Conservation (phyloP, 2,113 vertebrate species). For the Bettongia penicillata region DNA sequence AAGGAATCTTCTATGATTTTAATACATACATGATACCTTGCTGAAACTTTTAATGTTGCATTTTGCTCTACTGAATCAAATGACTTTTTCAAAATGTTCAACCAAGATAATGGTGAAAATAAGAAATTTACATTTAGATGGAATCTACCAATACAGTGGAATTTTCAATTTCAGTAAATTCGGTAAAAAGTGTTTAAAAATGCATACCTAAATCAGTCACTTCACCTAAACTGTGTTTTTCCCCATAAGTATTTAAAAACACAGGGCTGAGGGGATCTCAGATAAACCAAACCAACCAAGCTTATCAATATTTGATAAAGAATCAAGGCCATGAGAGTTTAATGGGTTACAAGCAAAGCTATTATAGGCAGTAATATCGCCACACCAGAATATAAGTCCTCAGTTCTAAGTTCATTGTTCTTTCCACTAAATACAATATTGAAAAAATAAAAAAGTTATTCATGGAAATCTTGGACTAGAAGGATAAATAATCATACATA, state of each 20-base stretch:
- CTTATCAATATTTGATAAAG: not conserved
- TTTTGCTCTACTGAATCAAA: not conserved
- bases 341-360: not conserved
- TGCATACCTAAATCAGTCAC: not conserved
- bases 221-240: not conserved
- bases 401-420: not conserved
- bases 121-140: not conserved
- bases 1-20: not conserved
- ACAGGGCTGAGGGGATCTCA: not conserved
- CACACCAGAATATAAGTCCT: slow-evolving; percentile 1
- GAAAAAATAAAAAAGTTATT: slow-evolving; percentile 9
- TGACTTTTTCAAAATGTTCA: not conserved
- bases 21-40: not conserved
- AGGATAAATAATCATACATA: slow-evolving; percentile 9
- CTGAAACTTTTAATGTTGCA: not conserved
- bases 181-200: not conserved
- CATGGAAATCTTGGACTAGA: not conserved
- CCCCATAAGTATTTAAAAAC: not conserved
- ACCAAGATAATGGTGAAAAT: not conserved
- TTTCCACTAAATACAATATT: slow-evolving; percentile 42
- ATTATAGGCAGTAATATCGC: not conserved
- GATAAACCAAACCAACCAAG: not conserved
- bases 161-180: not conserved
- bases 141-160: not conserved
- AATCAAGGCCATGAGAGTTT: not conserved